phyloP scores from a whole-genome alignment of 2,888 invertebrate genomes.

The Panopea generosa region DNA sequence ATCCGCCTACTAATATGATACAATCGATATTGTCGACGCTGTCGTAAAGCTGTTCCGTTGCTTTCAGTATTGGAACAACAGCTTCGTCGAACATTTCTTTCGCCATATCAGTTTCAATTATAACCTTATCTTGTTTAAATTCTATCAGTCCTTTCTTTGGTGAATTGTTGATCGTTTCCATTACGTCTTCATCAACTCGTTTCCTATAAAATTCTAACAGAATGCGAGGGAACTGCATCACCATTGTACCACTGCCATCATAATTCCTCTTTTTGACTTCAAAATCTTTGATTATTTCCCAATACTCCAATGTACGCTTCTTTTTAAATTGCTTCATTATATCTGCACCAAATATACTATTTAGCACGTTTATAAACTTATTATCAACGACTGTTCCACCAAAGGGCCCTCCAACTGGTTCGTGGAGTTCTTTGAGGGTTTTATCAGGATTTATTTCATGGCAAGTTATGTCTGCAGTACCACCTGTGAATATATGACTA shows the following conservation, averaged over 20 bases:
- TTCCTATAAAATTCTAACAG: conserved; percentile 23
- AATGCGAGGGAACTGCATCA: conserved; percentile 27
- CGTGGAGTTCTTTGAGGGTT: conserved; percentile 44
- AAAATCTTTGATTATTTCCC: conserved; percentile 44
- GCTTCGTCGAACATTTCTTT: conserved; percentile 31
- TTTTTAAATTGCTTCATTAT: conserved; percentile 30
- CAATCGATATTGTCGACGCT: conserved; percentile 13
- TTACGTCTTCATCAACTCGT: not conserved
- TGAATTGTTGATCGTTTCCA: conserved; percentile 19
- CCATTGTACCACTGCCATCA: conserved; percentile 29
- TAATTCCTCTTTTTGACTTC: conserved; percentile 45
- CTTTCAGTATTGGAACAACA: conserved; percentile 10
- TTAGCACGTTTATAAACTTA: conserved; percentile 17
- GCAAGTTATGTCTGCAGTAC: conserved; percentile 57
- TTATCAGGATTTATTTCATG: too few relatives aligned
- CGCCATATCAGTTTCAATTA: conserved; percentile 10
- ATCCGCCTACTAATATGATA: conserved; percentile 43
- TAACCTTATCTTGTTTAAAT: conserved; percentile 34
- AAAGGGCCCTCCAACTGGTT: conserved; percentile 51
- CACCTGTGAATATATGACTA: too few relatives aligned
- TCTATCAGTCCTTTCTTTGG: not conserved
- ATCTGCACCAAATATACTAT: too few relatives aligned
- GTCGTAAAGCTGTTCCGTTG: not conserved
- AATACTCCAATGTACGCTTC: conserved; percentile 29
- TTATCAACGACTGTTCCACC: conserved; percentile 52